Conservation (phyloP, 2,888 invertebrate species). For the Lapara coniferarum region DNA sequence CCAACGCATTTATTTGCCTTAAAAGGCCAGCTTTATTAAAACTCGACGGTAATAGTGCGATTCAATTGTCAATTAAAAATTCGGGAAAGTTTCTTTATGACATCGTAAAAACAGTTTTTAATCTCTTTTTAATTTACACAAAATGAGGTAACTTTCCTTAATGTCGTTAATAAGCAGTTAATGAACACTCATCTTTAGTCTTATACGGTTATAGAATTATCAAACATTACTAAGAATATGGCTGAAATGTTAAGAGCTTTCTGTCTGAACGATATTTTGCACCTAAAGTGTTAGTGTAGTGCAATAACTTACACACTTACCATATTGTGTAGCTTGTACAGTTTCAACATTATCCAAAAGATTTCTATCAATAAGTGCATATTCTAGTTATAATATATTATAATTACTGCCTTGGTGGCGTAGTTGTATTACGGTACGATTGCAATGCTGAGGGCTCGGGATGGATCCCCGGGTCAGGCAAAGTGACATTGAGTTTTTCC, state of each 20-base stretch:
- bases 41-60: not conserved
- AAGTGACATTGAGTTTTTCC: too few relatives aligned
- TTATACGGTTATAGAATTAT: slow-evolving; percentile 3
- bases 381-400: too few relatives aligned
- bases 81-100: slow-evolving; percentile 12
- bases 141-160: not conserved
- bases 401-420: too few relatives aligned
- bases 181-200: slow-evolving; percentile 6
- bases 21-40: slow-evolving; percentile 15
- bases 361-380: too few relatives aligned
- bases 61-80: slow-evolving; percentile 13
- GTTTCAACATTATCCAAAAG: too few relatives aligned
- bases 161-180: slow-evolving; percentile 9
- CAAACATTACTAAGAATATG: not conserved
- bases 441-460: too few relatives aligned
- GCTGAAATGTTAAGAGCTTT: not conserved
- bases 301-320: not conserved
- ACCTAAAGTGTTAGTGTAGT: not conserved
- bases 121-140: slow-evolving; percentile 2
- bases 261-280: not conserved
- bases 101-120: slow-evolving; percentile 12
- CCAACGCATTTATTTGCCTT: not conserved
- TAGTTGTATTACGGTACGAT: too few relatives aligned
- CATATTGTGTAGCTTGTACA: too few relatives aligned
- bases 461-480: too few relatives aligned